phyloP scores from a whole-genome alignment of 2,113 vertebrate species.

The Eolophus roseicapilla region DNA sequence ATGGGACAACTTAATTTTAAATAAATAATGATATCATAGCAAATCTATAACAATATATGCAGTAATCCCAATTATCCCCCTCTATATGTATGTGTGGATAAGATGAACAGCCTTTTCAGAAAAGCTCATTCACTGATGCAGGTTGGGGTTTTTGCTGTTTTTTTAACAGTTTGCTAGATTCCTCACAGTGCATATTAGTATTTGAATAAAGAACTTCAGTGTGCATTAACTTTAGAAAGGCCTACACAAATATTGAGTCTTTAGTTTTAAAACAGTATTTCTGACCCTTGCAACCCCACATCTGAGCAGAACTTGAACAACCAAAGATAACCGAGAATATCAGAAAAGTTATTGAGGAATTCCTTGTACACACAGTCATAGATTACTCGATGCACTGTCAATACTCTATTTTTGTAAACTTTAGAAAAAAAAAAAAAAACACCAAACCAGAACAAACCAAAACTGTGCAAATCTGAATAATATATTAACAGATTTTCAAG shows the following conservation, averaged over 20 bases:
- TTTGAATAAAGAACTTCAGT: too few species aligned
- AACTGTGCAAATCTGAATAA: not conserved
- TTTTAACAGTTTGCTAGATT: too few species aligned
- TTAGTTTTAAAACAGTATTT: too few species aligned
- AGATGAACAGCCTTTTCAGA: not conserved
- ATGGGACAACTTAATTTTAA: not conserved
- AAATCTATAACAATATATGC: not conserved
- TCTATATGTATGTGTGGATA: not conserved
- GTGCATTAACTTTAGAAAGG: too few species aligned
- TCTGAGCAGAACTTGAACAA: not conserved
- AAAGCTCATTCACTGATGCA: too few species aligned
- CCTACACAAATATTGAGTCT: too few species aligned
- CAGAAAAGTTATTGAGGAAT: not conserved
- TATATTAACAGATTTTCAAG: not conserved
- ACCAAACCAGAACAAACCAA: not conserved
- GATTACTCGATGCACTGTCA: not conserved
- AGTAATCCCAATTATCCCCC: not conserved
- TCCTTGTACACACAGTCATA: accelerated
- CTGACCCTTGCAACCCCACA: too few species aligned
- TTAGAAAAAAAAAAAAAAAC: not conserved
- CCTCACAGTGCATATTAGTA: too few species aligned
- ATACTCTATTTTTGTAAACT: not conserved
- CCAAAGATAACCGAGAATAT: not conserved
- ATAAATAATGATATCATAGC: not conserved
- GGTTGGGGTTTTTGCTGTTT: too few species aligned